phyloP scores from a whole-genome alignment of 2,797 vertebrate species.

The Argyrosomus regius region DNA sequence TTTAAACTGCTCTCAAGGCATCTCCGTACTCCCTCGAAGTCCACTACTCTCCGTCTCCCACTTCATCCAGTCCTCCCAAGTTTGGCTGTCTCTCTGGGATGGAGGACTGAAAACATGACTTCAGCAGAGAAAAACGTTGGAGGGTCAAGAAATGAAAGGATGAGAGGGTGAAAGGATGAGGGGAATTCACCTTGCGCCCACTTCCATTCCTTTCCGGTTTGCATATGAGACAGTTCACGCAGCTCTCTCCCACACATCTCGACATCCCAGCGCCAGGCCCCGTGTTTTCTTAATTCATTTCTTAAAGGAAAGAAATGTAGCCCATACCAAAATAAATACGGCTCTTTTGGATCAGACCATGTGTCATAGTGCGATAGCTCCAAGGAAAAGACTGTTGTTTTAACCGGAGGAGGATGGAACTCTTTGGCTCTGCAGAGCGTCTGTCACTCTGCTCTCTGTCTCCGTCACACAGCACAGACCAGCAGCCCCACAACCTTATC shows the following conservation, averaged over 20 bases:
- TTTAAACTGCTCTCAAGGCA: slow-evolving; percentile 44
- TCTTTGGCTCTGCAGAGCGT: slow-evolving; percentile 81
- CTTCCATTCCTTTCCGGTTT: slow-evolving; percentile 66
- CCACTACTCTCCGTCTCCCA: slow-evolving; percentile 46
- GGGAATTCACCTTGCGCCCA: slow-evolving; percentile 44
- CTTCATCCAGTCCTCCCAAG: slow-evolving; percentile 65
- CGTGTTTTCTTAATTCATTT: slow-evolving; percentile 88
- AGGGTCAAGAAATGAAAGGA: slow-evolving; percentile 63
- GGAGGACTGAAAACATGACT: slow-evolving; percentile 63
- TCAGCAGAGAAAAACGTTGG: slow-evolving; percentile 38
- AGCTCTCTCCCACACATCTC: slow-evolving; percentile 93
- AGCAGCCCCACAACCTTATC: slow-evolving; percentile 65
- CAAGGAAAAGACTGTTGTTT: slow-evolving; percentile 81
- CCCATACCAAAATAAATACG: slow-evolving; percentile 86
- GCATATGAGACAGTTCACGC: slow-evolving; percentile 81
- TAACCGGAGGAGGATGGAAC: slow-evolving; percentile 82
- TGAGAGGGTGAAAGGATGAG: slow-evolving; percentile 63
- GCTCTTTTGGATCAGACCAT: slow-evolving; percentile 74
- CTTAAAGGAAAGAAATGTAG: slow-evolving; percentile 83
- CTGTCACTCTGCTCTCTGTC: slow-evolving; percentile 79
- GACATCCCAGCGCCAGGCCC: slow-evolving; percentile 80
- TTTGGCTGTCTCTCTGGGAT: slow-evolving; percentile 61
- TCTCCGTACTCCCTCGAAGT: slow-evolving; percentile 46
- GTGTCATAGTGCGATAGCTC: slow-evolving; percentile 82
- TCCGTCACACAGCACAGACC: slow-evolving; percentile 71